Percentiles rank a stretch among this genome's conserved stretches.
Conservation (phyloP, 2,888 invertebrate genomes). For the Acholoe squamosa region DNA sequence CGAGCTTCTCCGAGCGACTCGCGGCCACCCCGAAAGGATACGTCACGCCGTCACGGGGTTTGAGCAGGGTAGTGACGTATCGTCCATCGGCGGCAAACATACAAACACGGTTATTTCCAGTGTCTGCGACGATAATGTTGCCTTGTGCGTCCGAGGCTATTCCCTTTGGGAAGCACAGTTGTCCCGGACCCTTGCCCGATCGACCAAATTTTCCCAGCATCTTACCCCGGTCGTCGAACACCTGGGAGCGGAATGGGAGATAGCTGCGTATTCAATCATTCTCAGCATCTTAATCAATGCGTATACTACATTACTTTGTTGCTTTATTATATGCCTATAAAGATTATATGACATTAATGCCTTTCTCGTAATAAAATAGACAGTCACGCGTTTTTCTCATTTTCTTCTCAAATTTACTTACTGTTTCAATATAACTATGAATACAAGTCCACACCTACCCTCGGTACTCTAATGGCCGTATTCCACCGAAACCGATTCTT, state of each 20-base stretch:
- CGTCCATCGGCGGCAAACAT: slow-evolving; percentile 65
- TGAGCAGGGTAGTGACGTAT: slow-evolving; percentile 64
- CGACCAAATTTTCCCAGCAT: slow-evolving; percentile 61
- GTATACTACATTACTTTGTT: too few relatives aligned
- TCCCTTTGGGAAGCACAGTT: slow-evolving; percentile 59
- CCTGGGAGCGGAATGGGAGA: not conserved
- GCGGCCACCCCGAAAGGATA: slow-evolving; percentile 61
- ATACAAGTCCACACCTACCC: too few relatives aligned
- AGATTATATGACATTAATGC: too few relatives aligned
- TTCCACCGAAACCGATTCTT: too few relatives aligned
- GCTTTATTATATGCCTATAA: too few relatives aligned
- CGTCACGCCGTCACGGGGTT: slow-evolving; percentile 49
- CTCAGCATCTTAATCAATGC: too few relatives aligned
- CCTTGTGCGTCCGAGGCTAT: slow-evolving; percentile 64
- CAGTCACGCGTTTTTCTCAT: too few relatives aligned
- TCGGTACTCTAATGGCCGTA: too few relatives aligned
- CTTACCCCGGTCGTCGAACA: slow-evolving; percentile 64
- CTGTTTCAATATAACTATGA: too few relatives aligned
- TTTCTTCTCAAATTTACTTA: too few relatives aligned
- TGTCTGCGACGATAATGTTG: slow-evolving; percentile 67
- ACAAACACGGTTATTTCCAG: slow-evolving; percentile 62
- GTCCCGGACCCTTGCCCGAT: not conserved
- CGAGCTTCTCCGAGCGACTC: slow-evolving; percentile 45
- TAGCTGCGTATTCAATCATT: too few relatives aligned
- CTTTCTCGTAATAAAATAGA: too few relatives aligned